phyloP scores from a whole-genome alignment of 2,888 invertebrate species.

The Boloria euphrosyne region DNA sequence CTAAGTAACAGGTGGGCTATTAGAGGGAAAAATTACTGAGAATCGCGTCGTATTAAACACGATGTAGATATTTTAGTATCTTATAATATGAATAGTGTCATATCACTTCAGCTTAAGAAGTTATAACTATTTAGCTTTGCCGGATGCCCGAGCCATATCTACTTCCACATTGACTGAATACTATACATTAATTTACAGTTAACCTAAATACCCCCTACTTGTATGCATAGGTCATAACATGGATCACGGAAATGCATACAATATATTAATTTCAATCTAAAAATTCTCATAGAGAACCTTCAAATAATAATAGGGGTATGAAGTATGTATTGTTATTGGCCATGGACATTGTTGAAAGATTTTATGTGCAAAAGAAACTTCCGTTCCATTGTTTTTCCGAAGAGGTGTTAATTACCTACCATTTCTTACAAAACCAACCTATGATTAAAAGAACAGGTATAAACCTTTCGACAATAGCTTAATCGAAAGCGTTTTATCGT shows the following conservation, averaged over 20 bases:
- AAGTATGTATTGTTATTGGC: slow-evolving; percentile 49
- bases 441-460: not conserved
- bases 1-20: too few species aligned
- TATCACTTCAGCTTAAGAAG: not conserved
- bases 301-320: slow-evolving; percentile 44
- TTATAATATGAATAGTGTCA: not conserved
- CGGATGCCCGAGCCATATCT: slow-evolving; percentile 15
- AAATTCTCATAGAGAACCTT: slow-evolving; percentile 38
- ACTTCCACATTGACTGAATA: not conserved
- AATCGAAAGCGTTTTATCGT: slow-evolving; percentile 12
- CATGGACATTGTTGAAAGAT: slow-evolving; percentile 54
- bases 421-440: slow-evolving; percentile 41
- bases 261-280: slow-evolving; percentile 9
- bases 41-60: too few species aligned
- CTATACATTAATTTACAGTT: slow-evolving; percentile 8
- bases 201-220: slow-evolving; percentile 8
- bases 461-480: not conserved
- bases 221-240: slow-evolving; percentile 14
- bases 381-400: slow-evolving; percentile 55
- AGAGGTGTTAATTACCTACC: slow-evolving; percentile 47
- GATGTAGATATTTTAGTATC: not conserved
- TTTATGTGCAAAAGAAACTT: slow-evolving; percentile 49
- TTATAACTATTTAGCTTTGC: not conserved
- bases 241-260: slow-evolving; percentile 15
- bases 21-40: too few species aligned